Evolutionary conservation across 1,140 invertebrate genomes (phyloP).

Genomic region (Drosophila navojoa): DNA sequence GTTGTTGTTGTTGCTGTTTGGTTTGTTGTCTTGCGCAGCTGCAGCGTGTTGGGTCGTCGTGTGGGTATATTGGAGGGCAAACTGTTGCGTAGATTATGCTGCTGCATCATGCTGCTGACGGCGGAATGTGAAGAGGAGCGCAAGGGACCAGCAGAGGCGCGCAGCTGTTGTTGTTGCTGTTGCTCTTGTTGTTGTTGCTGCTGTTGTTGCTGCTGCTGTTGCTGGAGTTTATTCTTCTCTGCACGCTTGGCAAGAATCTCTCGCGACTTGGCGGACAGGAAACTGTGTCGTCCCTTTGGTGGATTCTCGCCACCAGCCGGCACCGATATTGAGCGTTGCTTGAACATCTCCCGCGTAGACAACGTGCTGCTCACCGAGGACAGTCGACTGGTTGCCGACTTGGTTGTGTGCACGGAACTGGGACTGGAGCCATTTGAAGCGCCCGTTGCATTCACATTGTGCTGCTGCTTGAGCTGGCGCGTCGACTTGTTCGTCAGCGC

Average conservation of each 20-base stretch:
- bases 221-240: constrained; percentile 71
- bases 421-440: constrained; percentile 79
- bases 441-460: constrained; percentile 52
- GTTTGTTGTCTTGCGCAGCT: constrained; percentile 70
- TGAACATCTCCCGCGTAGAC: constrained; percentile 73
- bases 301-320: constrained; percentile 56
- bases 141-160: constrained; percentile 56
- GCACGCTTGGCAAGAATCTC: constrained; percentile 79
- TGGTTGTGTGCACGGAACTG: constrained; percentile 78
- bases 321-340: constrained; percentile 80
- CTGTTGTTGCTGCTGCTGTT: constrained; percentile 64
- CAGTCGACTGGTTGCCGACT: constrained; percentile 74
- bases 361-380: constrained; percentile 75
- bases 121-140: constrained; percentile 80
- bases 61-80: constrained; percentile 78
- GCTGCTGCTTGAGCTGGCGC: constrained; percentile 71
- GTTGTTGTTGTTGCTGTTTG: constrained; percentile 16
- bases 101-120: constrained; percentile 69
- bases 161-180: constrained; percentile 54
- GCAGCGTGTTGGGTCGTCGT: constrained; percentile 80
- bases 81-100: constrained; percentile 71
- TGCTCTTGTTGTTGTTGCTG: constrained; percentile 53
- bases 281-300: constrained; percentile 67
- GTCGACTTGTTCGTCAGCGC: constrained; percentile 61
- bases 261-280: constrained; percentile 79